Conservation (phyloP, 2,797 vertebrate species). For the Falco concolor region DNA sequence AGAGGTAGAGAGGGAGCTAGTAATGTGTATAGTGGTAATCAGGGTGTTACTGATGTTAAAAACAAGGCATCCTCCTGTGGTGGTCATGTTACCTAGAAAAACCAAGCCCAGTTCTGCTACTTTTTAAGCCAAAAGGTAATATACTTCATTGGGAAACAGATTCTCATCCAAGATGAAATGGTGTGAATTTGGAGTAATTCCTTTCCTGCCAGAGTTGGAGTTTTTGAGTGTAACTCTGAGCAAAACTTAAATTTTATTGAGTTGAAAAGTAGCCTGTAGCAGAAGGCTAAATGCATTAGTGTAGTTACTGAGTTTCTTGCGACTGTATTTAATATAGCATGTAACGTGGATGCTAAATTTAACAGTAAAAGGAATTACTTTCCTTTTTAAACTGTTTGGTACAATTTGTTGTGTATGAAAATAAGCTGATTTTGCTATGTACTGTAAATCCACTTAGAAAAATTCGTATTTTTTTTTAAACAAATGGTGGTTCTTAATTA, state of each 20-base stretch:
- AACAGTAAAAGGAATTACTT: background rate
- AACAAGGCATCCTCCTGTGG: background rate
- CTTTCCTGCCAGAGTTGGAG: background rate
- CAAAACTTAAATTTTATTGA: background rate
- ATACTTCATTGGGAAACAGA: background rate
- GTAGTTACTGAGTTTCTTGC: background rate
- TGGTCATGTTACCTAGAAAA: background rate
- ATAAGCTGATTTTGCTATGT: background rate
- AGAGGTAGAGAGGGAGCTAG: background rate
- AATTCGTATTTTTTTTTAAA: background rate
- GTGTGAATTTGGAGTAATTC: background rate
- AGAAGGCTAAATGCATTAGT: too few relatives aligned
- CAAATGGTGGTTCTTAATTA: background rate
- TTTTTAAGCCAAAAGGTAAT: background rate
- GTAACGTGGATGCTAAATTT: background rate
- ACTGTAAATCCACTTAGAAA: background rate
- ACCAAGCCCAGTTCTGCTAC: background rate
- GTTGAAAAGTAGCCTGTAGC: background rate
- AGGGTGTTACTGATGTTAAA: rapidly evolving
- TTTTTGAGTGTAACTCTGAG: background rate
- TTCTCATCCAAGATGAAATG: background rate
- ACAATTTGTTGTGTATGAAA: background rate
- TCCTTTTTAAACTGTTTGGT: background rate
- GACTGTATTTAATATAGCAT: rapidly evolving
- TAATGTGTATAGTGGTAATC: too few relatives aligned